phyloP scores from a whole-genome alignment of 2,888 invertebrate species.

The Acrocyrtus sp. region DNA sequence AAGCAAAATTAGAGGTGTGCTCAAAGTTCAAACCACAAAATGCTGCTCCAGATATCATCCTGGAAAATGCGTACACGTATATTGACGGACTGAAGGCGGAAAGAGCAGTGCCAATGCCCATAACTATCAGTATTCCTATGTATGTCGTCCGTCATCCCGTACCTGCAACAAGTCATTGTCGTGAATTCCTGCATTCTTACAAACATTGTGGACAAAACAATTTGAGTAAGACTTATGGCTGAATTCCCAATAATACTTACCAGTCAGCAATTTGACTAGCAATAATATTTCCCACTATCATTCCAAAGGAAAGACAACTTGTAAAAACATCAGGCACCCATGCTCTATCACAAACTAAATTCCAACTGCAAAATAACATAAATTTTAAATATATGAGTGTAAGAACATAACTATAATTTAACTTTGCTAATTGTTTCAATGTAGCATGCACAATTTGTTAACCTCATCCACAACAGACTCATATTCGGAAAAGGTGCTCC shows the following conservation, averaged over 20 bases:
- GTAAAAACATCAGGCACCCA: slow-evolving; percentile 59
- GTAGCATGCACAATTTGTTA: too few species aligned
- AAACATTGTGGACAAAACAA: not conserved
- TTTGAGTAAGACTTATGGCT: not conserved
- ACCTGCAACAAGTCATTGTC: slow-evolving; percentile 24
- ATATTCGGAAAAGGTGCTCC: slow-evolving; percentile 19
- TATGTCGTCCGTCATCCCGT: slow-evolving; percentile 46
- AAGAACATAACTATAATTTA: too few species aligned
- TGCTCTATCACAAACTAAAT: slow-evolving; percentile 44
- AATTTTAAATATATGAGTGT: not conserved
- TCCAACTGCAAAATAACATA: slow-evolving; percentile 41
- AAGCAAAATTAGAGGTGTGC: not conserved
- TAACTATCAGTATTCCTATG: not conserved
- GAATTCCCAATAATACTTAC: too few species aligned
- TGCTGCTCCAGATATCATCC: slow-evolving; percentile 54
- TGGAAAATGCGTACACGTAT: slow-evolving; percentile 53
- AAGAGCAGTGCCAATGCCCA: slow-evolving; percentile 25
- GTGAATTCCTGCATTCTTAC: not conserved
- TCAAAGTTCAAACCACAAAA: slow-evolving; percentile 46
- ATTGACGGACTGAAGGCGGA: slow-evolving; percentile 28
- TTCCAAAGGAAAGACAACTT: slow-evolving; percentile 54
- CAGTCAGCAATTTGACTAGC: slow-evolving; percentile 54
- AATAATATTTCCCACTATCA: slow-evolving; percentile 52
- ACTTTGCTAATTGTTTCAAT: too few species aligned
- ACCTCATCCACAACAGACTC: slow-evolving; percentile 46